Evolutionary conservation across 2,797 vertebrate species (phyloP).

Genomic region (Crax fasciolata): DNA sequence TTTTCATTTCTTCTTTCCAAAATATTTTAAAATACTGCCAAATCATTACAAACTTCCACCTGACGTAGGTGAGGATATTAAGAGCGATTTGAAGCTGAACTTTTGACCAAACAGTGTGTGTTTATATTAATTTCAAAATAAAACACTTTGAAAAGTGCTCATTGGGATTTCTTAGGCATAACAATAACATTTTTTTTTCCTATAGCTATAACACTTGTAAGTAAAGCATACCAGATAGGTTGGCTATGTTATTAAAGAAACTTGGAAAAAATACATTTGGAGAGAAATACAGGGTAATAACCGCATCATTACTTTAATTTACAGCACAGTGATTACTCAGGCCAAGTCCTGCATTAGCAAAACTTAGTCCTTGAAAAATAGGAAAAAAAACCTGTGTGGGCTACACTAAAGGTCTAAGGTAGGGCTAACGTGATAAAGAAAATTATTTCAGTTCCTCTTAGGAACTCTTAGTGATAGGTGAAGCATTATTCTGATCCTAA

Average conservation of each 20-base stretch:
- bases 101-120: background rate
- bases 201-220: background rate
- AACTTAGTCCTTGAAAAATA: background rate
- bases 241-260: background rate
- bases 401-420: background rate
- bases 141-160: background rate
- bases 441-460: background rate
- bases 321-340: background rate
- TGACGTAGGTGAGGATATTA: background rate
- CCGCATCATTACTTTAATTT: background rate
- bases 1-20: background rate
- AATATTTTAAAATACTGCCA: background rate
- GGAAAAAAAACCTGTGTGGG: background rate
- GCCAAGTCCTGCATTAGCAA: fast-evolving
- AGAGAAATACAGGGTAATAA: background rate
- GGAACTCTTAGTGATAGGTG: background rate
- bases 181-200: background rate
- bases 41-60: background rate
- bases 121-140: background rate
- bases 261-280: background rate
- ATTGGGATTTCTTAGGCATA: background rate
- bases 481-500: background rate
- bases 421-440: background rate
- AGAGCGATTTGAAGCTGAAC: background rate
- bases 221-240: background rate